Conservation (phyloP, 2,888 invertebrate species). For the Cynaeus angustus region DNA sequence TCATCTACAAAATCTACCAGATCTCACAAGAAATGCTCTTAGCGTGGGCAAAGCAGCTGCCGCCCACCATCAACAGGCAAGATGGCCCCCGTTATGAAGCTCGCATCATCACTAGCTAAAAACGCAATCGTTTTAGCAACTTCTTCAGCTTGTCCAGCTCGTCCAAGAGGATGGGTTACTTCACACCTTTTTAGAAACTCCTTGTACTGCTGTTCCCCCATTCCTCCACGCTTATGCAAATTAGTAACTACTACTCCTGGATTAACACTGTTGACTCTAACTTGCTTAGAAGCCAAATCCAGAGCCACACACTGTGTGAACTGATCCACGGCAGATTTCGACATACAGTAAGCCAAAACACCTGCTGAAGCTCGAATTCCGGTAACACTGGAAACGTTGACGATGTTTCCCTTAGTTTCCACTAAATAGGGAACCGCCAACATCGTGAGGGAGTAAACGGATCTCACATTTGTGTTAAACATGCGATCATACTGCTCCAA, state of each 20-base stretch:
- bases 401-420: slow-evolving; percentile 89
- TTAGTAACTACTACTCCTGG: slow-evolving; percentile 97
- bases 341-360: slow-evolving; percentile 92
- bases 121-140: slow-evolving; percentile 94
- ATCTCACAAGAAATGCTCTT: slow-evolving; percentile 62
- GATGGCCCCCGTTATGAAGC: slow-evolving; percentile 92
- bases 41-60: slow-evolving; percentile 94
- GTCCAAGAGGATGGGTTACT: slow-evolving; percentile 92
- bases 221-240: slow-evolving; percentile 89
- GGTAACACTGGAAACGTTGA: slow-evolving; percentile 96
- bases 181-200: slow-evolving; percentile 86
- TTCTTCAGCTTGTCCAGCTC: slow-evolving; percentile 88
- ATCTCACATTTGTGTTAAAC: slow-evolving; percentile 92
- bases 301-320: slow-evolving; percentile 94
- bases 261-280: slow-evolving; percentile 93
- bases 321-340: slow-evolving; percentile 96
- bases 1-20: no score
- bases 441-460: slow-evolving; percentile 88
- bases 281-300: slow-evolving; percentile 86
- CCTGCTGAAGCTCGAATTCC: slow-evolving; percentile 93
- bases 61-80: slow-evolving; percentile 96
- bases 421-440: slow-evolving; percentile 90
- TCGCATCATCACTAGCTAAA: slow-evolving; percentile 89
- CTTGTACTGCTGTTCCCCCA: slow-evolving; percentile 86
- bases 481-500: slow-evolving; percentile 91